Conservation (phyloP, 2,888 invertebrate genomes). For the Notodonta dromedarius region DNA sequence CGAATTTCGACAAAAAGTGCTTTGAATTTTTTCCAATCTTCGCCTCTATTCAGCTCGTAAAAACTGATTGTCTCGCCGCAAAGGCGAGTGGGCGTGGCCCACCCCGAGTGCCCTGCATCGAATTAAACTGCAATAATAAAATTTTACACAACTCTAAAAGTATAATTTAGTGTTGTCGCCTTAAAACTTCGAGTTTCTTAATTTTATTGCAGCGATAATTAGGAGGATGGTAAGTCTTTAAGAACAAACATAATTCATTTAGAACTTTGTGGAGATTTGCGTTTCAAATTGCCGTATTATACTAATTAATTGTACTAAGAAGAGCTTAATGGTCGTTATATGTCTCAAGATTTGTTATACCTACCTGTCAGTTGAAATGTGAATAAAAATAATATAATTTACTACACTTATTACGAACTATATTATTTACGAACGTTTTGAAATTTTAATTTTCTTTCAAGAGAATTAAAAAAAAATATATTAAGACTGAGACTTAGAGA, state of each 20-base stretch:
- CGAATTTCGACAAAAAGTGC: constrained; percentile 81
- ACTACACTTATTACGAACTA: neutral
- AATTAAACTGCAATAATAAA: constrained; percentile 57
- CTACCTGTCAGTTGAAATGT: constrained; percentile 46
- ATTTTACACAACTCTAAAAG: constrained; percentile 56
- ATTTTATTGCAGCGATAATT: constrained; percentile 77
- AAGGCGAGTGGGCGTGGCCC: constrained; percentile 60
- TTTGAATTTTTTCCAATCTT: constrained; percentile 83
- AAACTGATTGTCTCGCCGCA: constrained; percentile 76
- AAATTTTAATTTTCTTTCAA: too few species aligned
- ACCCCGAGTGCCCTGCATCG: constrained; percentile 40
- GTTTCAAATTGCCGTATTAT: constrained; percentile 79
- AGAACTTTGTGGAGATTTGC: constrained; percentile 74
- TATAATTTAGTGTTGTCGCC: constrained; percentile 59
- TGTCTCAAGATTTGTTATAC: constrained; percentile 64
- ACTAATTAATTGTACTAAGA: constrained; percentile 80
- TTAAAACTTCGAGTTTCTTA: constrained; percentile 62
- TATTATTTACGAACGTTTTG: too few species aligned
- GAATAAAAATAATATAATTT: constrained; percentile 1
- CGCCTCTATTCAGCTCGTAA: constrained; percentile 76
- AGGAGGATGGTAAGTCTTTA: constrained; percentile 76
- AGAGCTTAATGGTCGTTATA: constrained; percentile 71
- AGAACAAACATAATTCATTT: constrained; percentile 78
- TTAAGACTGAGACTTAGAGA: too few species aligned
- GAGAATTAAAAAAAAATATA: too few species aligned